Base-by-base conservation (phyloP, 2,113 vertebrate species). In the Onychorhynchus coronatus region DNA sequence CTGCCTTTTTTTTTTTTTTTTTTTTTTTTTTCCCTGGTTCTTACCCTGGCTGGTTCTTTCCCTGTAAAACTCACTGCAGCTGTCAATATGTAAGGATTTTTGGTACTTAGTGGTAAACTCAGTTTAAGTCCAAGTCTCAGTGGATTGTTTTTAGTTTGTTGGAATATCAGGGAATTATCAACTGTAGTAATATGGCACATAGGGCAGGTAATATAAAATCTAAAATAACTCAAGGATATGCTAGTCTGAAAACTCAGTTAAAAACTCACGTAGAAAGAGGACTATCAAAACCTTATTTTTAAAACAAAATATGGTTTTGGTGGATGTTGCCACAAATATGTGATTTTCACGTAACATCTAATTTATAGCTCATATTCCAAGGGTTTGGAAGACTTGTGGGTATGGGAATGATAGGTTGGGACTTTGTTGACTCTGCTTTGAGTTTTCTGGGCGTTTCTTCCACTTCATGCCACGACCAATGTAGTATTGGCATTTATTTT, bases 171-270 rank as follows among this genome's bases (percentile, higher is more conserved):
- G 14, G 37, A 73, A 35, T 80, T 55, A 47, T 2, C 0, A 0
- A 14, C 19, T 77, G 14, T 10, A 21, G 15, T 88, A 39, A 49
- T 66, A 6, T 2, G 13, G 35, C 0, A 0, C 68, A 8, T 58
- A 41, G 70, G 37, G 24, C 67, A 53, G 33, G 30, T 52, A 61
- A 46, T 46, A 18, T 21, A 47, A 61, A n/a, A 28, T 30, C 31
- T 41, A 31, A 65, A 86, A 22, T 21, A 75, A 28, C 20, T 41
- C 1, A 1, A 33, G 6, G n/a, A 44, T 55, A 27, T 65, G 22
- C 24, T 53, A 56, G 30, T 47, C 15, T 35, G 22, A 77, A 79
- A 89, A n/a, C 25, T 25, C 39, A 37, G 19, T 53, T 86, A 30
- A 62, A 85, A 85, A 35, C n/a, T 78, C 5, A 6, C 2, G 5